A percentile compares a stretch with the other conserved stretches of the same genome.
Conservation (phyloP, 2,797 vertebrate genomes). For the Falco peregrinus region DNA sequence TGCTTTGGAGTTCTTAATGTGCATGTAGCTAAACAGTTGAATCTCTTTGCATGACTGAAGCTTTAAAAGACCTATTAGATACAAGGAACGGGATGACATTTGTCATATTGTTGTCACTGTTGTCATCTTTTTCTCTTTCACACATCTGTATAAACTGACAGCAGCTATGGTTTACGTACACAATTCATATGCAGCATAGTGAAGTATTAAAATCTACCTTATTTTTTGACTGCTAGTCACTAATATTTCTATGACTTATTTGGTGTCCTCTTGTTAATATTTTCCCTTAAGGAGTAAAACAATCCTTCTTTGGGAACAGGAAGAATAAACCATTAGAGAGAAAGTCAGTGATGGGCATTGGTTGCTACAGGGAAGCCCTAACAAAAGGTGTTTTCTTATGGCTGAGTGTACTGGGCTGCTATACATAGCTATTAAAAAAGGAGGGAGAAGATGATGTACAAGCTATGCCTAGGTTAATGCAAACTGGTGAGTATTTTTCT, state of each 20-base stretch:
- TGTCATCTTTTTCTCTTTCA: not conserved
- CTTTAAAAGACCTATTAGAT: not conserved
- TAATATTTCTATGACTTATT: not conserved
- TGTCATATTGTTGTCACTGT: not conserved
- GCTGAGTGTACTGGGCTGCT: not conserved
- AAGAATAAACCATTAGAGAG: not conserved
- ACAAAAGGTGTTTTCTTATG: not conserved
- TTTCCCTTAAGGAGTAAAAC: not conserved
- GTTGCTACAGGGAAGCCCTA: not conserved
- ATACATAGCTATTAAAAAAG: not conserved
- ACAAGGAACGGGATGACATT: not conserved
- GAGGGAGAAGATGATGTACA: not conserved
- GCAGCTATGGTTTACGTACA: not conserved
- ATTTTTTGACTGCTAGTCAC: not conserved
- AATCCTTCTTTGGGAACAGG: not conserved
- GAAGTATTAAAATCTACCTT: not conserved
- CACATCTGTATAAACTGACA: not conserved
- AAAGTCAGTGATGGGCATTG: not conserved
- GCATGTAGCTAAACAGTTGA: not conserved
- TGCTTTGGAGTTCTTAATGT: not conserved
- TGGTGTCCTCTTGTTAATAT: not conserved
- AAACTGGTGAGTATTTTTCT: not conserved
- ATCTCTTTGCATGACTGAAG: not conserved
- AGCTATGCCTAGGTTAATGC: not conserved
- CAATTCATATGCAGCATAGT: not conserved